These are phyloP conservation scores for Microtus pennsylvanicus DNA, from an alignment of 2,113 vertebrate species.

Conservation along the genomic window DNA sequence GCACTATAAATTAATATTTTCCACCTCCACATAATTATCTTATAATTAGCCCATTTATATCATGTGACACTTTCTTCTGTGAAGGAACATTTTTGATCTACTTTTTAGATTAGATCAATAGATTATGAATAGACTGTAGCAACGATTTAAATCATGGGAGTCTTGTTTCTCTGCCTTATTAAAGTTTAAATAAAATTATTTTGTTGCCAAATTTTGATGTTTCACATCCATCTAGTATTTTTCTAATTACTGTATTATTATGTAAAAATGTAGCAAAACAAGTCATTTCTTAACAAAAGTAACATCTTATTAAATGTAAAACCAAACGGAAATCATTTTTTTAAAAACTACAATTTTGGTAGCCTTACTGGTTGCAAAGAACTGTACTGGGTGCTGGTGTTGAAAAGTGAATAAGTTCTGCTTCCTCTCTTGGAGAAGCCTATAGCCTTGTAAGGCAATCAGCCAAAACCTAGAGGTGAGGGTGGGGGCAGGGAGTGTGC, in stretches of 20 bases:
- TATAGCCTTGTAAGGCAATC: not conserved
- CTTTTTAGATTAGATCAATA: slow-evolving; percentile 55
- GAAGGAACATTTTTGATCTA: not conserved
- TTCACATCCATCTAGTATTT: not conserved
- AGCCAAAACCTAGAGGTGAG: not conserved
- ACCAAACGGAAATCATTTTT: not conserved
- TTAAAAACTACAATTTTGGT: not conserved
- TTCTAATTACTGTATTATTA: not conserved
- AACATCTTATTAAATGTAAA: not conserved
- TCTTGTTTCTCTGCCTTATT: not conserved
- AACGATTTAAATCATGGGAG: slow-evolving; percentile 22
- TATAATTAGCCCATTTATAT: slow-evolving; percentile 64
- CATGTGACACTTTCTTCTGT: slow-evolving; percentile 31
- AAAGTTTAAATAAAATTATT: slow-evolving; percentile 25
- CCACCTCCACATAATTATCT: slow-evolving; percentile 3
- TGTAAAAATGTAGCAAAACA: not conserved
- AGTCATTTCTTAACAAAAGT: not conserved
- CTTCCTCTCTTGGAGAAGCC: not conserved
- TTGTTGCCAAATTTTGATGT: slow-evolving; percentile 10
- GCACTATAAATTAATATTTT: slow-evolving; percentile 55
- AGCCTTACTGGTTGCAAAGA: not conserved
- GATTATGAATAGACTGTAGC: slow-evolving; percentile 1
- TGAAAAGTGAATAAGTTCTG: not conserved
- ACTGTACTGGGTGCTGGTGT: not conserved
- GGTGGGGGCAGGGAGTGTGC: not conserved